Evolutionary conservation across 2,888 invertebrate species (phyloP), one percentile per base, ranked within the genome.

Genomic region (Alloplasta piceator): DNA sequence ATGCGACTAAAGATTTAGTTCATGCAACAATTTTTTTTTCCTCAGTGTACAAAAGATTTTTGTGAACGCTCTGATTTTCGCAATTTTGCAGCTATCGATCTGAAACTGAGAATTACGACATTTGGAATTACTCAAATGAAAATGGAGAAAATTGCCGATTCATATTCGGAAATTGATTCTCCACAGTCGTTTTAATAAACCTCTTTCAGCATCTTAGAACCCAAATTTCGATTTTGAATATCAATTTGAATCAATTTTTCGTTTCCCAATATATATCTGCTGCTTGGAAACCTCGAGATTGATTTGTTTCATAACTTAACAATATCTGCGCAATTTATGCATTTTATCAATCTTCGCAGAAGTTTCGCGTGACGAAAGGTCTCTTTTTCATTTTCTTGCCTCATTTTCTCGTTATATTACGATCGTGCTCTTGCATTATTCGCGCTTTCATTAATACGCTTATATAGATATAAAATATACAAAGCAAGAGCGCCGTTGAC

Each of bases 401-500:
- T 36, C 12, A 60, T 63, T 63, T 16, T 43, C 43, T n/a, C 43
- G n/a, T 63, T 43, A n/a, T 16, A 43, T 63, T 43, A 43, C 63
- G 63, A 63, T 46, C 63, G 46, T 46, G 26, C 63, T 26, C 16
- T 12, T 16, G 63, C 63, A 63, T 63, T 63, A 41, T 63, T 43
- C 26, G 46, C 43, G 63, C 63, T 46, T 63, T 63, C 63, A 16
- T 63, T 63, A 12, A 5, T 43, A 14, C 6, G 14, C 26, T 52
- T 4, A 26, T 26, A 26, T 9, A 0, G 5, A 36, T 71, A 64
- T 38, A 12, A 26, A 26, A 58, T 55, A 63, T 52, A 50, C 67
- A 50, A 7, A 16, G 26, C 60, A 61, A 61, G n/a, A 50, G 10
- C 67, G 52, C 36, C 61, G 70, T 68, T 76, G 76, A 76, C 70